Evolutionary conservation across 2,797 vertebrate species (phyloP).

Genomic region (Erithacus rubecula): DNA sequence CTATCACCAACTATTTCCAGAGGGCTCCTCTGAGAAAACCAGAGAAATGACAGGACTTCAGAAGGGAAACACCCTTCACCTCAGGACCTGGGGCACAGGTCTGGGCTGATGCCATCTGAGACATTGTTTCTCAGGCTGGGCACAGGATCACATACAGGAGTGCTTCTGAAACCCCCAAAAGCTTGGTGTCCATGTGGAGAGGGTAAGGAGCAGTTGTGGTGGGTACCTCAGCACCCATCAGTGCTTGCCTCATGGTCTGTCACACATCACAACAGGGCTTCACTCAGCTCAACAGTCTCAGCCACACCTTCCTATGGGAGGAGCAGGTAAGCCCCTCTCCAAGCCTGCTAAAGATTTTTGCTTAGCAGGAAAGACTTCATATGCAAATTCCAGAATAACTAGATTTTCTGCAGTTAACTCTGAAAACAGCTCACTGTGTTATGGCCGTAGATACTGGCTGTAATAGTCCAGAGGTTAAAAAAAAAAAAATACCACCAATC

Average conservation of each 20-base stretch:
- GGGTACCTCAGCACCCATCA: not conserved
- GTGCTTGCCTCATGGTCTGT: no score
- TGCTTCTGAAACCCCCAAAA: not conserved
- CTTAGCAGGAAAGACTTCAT: no score
- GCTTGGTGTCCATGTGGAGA: rapidly evolving
- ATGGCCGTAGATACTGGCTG: not conserved
- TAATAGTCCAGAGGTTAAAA: not conserved
- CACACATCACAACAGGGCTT: no score
- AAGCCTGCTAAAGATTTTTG: no score
- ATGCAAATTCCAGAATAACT: no score
- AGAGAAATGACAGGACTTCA: not conserved
- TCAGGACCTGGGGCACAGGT: not conserved
- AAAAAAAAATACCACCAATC: not conserved
- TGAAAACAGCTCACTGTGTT: not conserved
- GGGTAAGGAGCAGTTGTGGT: not conserved
- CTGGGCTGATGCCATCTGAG: not conserved
- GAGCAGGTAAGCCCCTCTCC: no score
- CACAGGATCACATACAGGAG: not conserved
- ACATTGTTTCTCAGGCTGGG: not conserved
- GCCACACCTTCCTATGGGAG: no score
- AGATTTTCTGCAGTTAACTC: no score
- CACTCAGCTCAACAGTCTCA: no score
- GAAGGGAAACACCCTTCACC: not conserved
- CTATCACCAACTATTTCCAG: not conserved
- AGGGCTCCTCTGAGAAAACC: not conserved